Evolutionary conservation across 2,888 invertebrate genomes (phyloP), one percentile per base, ranked within the genome.

Genomic region (Marronus borbonicus): DNA sequence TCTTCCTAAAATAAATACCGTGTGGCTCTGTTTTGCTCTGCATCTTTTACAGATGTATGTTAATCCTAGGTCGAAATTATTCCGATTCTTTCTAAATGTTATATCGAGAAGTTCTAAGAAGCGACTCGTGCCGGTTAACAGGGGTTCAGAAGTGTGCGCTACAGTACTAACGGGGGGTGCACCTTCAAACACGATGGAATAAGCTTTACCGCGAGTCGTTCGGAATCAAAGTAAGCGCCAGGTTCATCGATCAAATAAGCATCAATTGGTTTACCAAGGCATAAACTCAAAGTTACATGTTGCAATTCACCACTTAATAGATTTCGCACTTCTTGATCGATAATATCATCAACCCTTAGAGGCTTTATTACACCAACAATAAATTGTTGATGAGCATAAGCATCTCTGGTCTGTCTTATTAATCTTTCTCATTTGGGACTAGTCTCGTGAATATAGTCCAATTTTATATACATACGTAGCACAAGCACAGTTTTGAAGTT

Each of bases 1-100:
- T 98, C 98, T 90, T 99, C 99, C 87, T 99, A 91, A 93, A 99
- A 99, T 93, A 99, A 99, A 90, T 96, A 99, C 90, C 99, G 98
- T 79, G 99, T 99, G 77, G 96, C 94, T 82, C 94, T 93, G 90
- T 99, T 99, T 90, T 99, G 99, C 85, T 99, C 99, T 84, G 95
- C 93, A 88, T 99, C 99, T 92, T 99, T 99, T 20, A 99, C 98
- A 60, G 98, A 99, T 85, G 92, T 89, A 99, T 99, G 89, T 99
- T 99, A 88, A 99, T 99, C 85, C 99, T 93, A 28, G 99, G 99
- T 85, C 99, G 91, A 97, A 99, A 89, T 99, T 99, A 89, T 99
- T 99, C 0, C 99, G 98, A 91, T 99, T 99, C 86, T 99, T 92
- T 84, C 99, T 92, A 92, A 99, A 99, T 12, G 99, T 99, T 84